Evolutionary conservation across 2,797 vertebrate genomes (phyloP).

Genomic region (Tokudaia muenninki): DNA sequence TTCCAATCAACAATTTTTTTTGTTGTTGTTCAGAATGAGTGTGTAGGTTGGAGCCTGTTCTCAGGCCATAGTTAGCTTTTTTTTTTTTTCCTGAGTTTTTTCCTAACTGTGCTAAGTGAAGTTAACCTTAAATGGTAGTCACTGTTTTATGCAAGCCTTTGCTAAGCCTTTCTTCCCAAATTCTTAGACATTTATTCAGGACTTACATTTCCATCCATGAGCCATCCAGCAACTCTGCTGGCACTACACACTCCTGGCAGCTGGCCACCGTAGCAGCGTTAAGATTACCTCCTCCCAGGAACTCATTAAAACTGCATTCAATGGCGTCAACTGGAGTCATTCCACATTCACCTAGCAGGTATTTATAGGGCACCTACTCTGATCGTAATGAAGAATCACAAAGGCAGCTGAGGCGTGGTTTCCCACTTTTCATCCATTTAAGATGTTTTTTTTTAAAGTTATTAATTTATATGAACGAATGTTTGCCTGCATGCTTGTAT

Average conservation of each 20-base stretch:
- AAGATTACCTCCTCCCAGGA: not conserved
- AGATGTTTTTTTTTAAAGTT: not conserved
- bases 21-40: slow-evolving; percentile 24
- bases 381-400: not conserved
- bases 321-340: not conserved
- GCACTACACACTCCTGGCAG: not conserved
- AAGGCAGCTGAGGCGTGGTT: not conserved
- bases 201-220: not conserved
- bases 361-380: not conserved
- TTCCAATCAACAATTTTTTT: not conserved
- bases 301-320: not conserved
- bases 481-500: not conserved
- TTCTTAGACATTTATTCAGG: slow-evolving; percentile 26
- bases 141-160: not conserved
- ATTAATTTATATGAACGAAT: not conserved
- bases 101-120: not conserved
- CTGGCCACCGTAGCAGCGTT: not conserved
- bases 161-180: not conserved
- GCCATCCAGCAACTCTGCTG: not conserved
- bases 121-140: not conserved
- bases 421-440: not conserved
- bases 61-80: not conserved
- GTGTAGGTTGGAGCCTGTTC: not conserved
- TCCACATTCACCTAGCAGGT: not conserved
- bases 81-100: not conserved